Evolutionary conservation across 2,113 vertebrate genomes (phyloP).

Genomic region (Trachemys scripta): DNA sequence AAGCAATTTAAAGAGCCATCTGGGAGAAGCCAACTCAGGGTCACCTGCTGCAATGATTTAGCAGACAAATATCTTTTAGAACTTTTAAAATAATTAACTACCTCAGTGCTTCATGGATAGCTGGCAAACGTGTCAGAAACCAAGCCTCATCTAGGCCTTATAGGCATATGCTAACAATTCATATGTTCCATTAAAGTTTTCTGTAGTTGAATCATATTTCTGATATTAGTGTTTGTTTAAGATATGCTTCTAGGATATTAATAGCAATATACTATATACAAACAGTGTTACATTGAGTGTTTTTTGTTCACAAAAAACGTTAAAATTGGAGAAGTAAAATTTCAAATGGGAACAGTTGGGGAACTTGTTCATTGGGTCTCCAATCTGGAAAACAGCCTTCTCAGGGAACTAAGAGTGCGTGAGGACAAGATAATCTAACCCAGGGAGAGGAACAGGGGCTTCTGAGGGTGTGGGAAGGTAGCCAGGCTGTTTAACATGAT

Average conservation of each 20-base stretch:
- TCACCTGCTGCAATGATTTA: not conserved
- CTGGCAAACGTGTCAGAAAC: not conserved
- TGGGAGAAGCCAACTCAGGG: not conserved
- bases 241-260: not conserved
- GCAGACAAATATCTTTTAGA: not conserved
- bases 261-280: not conserved
- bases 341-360: not conserved
- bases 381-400: not conserved
- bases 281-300: not conserved
- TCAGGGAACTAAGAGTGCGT: not conserved
- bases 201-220: not conserved
- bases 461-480: not conserved
- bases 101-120: not conserved
- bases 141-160: not conserved
- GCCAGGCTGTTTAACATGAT: not conserved
- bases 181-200: not conserved
- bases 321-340: not conserved
- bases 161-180: not conserved
- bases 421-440: not conserved
- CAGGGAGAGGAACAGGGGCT: not conserved
- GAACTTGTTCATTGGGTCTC: not conserved
- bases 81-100: not conserved
- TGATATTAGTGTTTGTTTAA: not conserved
- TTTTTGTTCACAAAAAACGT: not conserved
- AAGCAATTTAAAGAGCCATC: not conserved